These are phyloP conservation scores for Cynopterus sphinx DNA, from an alignment of 2,797 vertebrate species.

Conservation along the genomic window DNA sequence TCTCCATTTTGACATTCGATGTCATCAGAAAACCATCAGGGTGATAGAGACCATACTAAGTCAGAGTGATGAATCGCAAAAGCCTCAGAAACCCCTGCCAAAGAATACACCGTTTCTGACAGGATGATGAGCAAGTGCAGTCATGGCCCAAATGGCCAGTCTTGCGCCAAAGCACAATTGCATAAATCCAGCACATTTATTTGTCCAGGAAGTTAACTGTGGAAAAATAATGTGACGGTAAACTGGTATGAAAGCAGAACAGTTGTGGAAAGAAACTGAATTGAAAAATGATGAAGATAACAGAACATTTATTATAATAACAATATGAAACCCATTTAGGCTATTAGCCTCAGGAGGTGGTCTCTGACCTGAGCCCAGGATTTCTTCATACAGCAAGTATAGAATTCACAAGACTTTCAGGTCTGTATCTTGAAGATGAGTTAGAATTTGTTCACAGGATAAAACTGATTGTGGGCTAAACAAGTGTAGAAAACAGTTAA, in stretches of 20 bases:
- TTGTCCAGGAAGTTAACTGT: constrained; percentile 59
- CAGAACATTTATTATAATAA: constrained; percentile 19
- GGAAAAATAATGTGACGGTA: constrained; percentile 54
- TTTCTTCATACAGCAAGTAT: neutral
- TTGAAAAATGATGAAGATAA: constrained; percentile 32
- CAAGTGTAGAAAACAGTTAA: neutral
- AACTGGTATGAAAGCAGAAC: constrained; percentile 31
- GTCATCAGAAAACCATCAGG: constrained; percentile 5
- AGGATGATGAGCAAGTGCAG: neutral
- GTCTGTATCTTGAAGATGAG: neutral
- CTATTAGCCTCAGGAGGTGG: neutral
- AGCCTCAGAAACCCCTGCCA: constrained; percentile 12
- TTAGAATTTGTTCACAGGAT: neutral
- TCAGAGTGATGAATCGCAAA: neutral
- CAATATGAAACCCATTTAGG: neutral
- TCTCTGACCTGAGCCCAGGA: neutral
- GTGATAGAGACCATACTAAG: constrained; percentile 36
- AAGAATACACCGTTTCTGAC: constrained; percentile 36
- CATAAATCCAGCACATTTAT: constrained; percentile 58
- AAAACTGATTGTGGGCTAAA: neutral
- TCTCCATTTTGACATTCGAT: neutral
- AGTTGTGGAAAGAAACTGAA: neutral
- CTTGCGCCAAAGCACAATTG: constrained; percentile 50
- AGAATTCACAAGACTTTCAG: neutral
- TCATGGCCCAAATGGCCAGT: constrained; percentile 15